Evolutionary conservation across 2,113 vertebrate genomes (phyloP).

Genomic region (Nerophis lumbriciformis): DNA sequence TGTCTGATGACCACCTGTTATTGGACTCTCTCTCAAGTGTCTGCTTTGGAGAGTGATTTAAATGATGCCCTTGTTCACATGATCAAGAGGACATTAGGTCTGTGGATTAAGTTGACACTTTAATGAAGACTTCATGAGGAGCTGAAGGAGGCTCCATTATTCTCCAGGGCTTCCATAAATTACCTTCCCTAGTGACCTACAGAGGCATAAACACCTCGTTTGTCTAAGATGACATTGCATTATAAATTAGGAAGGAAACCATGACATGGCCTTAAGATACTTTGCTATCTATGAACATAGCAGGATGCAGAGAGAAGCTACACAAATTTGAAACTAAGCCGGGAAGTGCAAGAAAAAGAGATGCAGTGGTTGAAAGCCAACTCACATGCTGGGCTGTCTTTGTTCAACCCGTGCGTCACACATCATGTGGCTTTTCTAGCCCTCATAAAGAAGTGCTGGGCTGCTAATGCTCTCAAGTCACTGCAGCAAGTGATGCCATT

Average conservation of each 20-base stretch:
- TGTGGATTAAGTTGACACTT: constrained; percentile 42
- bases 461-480: constrained; percentile 1
- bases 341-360: constrained; percentile 15
- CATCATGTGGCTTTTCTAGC: constrained; percentile 17
- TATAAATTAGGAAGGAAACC: constrained; percentile 45
- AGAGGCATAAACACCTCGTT: constrained; percentile 42
- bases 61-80: constrained; percentile 12
- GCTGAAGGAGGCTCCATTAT: constrained; percentile 54
- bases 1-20: constrained; percentile 23
- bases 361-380: constrained; percentile 45
- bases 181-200: constrained; percentile 48
- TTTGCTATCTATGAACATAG: constrained; percentile 9
- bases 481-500: not conserved
- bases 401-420: constrained; percentile 16
- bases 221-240: constrained; percentile 50
- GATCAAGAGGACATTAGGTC: not conserved
- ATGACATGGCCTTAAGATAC: constrained; percentile 14
- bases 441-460: constrained; percentile 18
- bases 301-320: constrained; percentile 8
- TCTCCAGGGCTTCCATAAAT: constrained; percentile 49
- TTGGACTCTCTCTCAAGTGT: not conserved
- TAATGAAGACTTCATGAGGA: constrained; percentile 53
- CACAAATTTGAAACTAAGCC: constrained; percentile 10
- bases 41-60: constrained; percentile 29
- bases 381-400: constrained; percentile 43